Evolutionary conservation across 2,113 vertebrate genomes (phyloP), one percentile per base, ranked within the genome.

Genomic region (Ardeotis arabs): DNA sequence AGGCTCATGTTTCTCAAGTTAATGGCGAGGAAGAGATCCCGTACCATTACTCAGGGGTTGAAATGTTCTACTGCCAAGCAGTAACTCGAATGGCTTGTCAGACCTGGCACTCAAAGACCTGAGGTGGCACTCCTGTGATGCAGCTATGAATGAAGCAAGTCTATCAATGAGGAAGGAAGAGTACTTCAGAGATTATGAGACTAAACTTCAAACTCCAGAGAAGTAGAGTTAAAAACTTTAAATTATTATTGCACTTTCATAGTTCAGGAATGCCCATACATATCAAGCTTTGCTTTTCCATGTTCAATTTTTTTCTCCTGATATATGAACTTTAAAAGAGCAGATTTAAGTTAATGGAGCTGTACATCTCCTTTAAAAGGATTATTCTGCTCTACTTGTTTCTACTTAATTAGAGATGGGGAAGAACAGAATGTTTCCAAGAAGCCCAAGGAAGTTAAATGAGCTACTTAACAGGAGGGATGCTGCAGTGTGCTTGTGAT

Each of bases 41-140:
- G 0, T 27, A 0, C 20, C 7, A 1, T 33, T 10, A 4, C 6
- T 67, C 19, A 19, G 1, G 3, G 19, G 14, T 10, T 3, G 31
- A 7, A 14, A 6, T 12, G 25, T 11, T 33, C 6, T 4, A 1
- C 14, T 68, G 31, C 66, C 73, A n/a, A 47, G 5, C 19, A 50
- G 56, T 11, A 69, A 17, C 22, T 45, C 44, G 29, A 22, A 7
- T 35, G 76, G 28, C 55, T 49, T 56, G 27, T 59, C 29, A 45
- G 33, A 75, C 14, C 47, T 62, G 66, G 29, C 53, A 6, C 55
- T 49, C 3, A 0, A 0, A 21, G 27, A 31, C 44, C 47, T 81
- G 33, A 45, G n/a, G 19, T 41, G 39, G 33, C 19, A 18, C 12
- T 60, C 19, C 16, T 67, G 45, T 55, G 77, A 1, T 23, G 52